phyloP scores from a whole-genome alignment of 2,888 invertebrate genomes.

The Andrena chrysosceles region DNA sequence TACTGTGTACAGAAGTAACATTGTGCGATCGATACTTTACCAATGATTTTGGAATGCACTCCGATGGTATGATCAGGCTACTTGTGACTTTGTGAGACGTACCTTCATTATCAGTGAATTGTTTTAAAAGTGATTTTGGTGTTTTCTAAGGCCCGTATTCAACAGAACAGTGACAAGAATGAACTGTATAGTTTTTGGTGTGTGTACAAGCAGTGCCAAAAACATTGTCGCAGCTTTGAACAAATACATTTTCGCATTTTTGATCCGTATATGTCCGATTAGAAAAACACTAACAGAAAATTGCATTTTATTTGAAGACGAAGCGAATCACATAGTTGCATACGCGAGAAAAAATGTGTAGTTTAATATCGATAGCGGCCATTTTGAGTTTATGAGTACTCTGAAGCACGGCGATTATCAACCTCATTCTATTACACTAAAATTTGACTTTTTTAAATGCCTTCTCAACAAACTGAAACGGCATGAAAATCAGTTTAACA shows the following conservation, averaged over 20 bases:
- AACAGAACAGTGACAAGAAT: conserved; percentile 37
- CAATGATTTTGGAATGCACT: conserved; percentile 62
- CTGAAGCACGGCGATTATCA: conserved; percentile 68
- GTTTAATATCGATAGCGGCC: conserved; percentile 68
- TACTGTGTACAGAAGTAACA: conserved; percentile 50
- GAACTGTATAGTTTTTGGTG: conserved; percentile 40
- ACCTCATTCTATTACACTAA: conserved; percentile 60
- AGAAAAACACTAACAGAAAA: conserved; percentile 14
- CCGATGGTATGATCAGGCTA: conserved; percentile 46
- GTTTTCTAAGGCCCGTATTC: conserved; percentile 44
- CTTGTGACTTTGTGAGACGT: conserved; percentile 15
- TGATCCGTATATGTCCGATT: conserved; percentile 33
- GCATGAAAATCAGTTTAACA: conserved; percentile 9
- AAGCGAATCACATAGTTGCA: conserved; percentile 53
- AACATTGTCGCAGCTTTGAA: conserved; percentile 41
- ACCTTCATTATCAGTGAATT: conserved; percentile 41
- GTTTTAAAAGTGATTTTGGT: conserved; percentile 50
- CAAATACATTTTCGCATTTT: conserved; percentile 56
- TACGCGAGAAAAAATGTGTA: conserved; percentile 59
- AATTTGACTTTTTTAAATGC: conserved; percentile 57
- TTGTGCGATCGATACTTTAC: conserved; percentile 70
- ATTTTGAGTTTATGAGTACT: conserved; percentile 75
- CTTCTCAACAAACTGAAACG: background rate
- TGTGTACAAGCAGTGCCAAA: conserved; percentile 58
- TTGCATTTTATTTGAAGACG: conserved; percentile 47